These are phyloP conservation scores for Aethes cnicana DNA, from an alignment of 2,888 invertebrate genomes.

Conservation along the genomic window DNA sequence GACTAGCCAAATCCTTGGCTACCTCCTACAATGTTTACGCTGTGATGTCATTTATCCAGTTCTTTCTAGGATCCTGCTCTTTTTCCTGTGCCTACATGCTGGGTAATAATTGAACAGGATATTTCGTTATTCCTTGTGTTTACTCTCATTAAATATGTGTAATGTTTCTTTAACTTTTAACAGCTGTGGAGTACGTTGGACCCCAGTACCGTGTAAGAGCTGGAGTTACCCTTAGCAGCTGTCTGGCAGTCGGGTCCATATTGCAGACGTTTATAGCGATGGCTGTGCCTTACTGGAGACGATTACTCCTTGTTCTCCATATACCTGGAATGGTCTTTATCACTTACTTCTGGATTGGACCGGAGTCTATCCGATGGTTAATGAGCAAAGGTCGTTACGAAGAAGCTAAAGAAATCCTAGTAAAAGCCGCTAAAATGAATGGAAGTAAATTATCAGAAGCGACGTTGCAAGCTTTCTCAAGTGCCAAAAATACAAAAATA, in stretches of 20 bases:
- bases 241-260: not conserved
- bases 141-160: not conserved
- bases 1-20: slow-evolving; percentile 1
- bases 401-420: slow-evolving; percentile 7
- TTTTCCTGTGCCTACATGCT: slow-evolving; percentile 10
- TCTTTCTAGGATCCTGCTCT: not conserved
- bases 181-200: slow-evolving; percentile 21
- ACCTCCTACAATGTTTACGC: slow-evolving; percentile 5
- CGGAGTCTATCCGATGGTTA: slow-evolving; percentile 86
- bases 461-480: slow-evolving; percentile 8
- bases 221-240: slow-evolving; percentile 5
- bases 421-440: slow-evolving; percentile 15
- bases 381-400: slow-evolving; percentile 64
- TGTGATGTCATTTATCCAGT: not conserved
- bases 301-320: slow-evolving; percentile 82
- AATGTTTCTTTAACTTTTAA: not conserved
- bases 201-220: slow-evolving; percentile 16
- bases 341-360: slow-evolving; percentile 82
- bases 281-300: slow-evolving; percentile 83
- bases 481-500: not conserved
- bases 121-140: not conserved
- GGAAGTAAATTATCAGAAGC: slow-evolving; percentile 4
- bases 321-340: slow-evolving; percentile 82
- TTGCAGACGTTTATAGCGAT: slow-evolving; percentile 82
- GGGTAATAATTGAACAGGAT: not conserved